Base-by-base conservation (phyloP, 1,140 invertebrate genomes). In the Orchesella cincta region DNA sequence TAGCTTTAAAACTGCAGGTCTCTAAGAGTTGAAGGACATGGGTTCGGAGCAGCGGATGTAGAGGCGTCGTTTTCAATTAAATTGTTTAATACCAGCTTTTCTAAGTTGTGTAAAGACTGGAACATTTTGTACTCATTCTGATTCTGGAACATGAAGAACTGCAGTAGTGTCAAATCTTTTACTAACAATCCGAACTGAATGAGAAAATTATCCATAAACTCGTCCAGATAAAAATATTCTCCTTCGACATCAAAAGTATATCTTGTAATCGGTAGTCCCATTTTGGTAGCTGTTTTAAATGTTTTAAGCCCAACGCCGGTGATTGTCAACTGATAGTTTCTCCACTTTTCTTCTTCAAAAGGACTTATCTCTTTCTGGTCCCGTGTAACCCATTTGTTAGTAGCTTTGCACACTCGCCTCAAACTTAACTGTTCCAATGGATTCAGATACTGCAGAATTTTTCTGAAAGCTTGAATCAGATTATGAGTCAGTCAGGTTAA, bases 131-230 rank as follows among this genome's bases (percentile, higher is more conserved):
- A 5, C 31, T 67, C 62, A 14, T 23, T 12, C 8, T 29, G 23
- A 67, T 67, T 67, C n/a, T 67, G 62, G n/a, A 67, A 67, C 62
- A 67, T 67, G 31, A 31, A 67, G n/a, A 8, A 67, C n/a, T 29
- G 29, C 1, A 12, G 2, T 23, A 67, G n/a, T 12, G 12, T 67
- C 8, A 67, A 8, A 12, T 67, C 31, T 33, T 33, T 29, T 5
- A 67, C 62, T 2, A 12, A 29, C 8, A 67, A 2, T 2, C 31
- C 14, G n/a, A 18, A 67, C 1, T 31, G 12, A n/a, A 1, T 29
- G 2, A 29, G 29, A 31, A 67, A 67, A 31, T 29, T 67, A 29
- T 67, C 62, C 14, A 67, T 33, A 18, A 8, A 12, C 3, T 67
- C 31, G 8, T 26, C 12, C n/a, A 31, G 26, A 29, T 67, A 67